Percentiles rank a stretch among this genome's conserved stretches.
Conservation (phyloP, 2,888 invertebrate genomes). For the Merodon equestris region DNA sequence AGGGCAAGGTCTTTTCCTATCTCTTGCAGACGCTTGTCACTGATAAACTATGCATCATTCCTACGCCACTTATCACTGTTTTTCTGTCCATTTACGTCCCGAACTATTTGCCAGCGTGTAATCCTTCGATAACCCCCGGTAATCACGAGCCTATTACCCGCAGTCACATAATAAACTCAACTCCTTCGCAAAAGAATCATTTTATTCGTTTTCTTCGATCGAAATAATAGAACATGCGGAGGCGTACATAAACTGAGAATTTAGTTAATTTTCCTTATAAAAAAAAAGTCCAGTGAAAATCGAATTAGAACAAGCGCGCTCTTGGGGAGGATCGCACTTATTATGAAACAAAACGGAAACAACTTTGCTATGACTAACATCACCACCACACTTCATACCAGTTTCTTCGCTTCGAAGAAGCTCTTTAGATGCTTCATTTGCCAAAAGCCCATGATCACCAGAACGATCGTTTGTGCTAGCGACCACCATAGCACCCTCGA, state of each 20-base stretch:
- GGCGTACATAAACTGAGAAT: slow-evolving; percentile 4
- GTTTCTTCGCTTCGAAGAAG: slow-evolving; percentile 99
- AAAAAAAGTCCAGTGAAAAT: slow-evolving; percentile 10
- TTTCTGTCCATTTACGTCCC: slow-evolving; percentile 5
- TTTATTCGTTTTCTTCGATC: slow-evolving; percentile 47
- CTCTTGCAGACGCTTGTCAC: slow-evolving; percentile 21
- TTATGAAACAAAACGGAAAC: slow-evolving; percentile 23
- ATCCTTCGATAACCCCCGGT: slow-evolving; percentile 25
- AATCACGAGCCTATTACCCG: not conserved
- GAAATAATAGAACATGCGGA: slow-evolving; percentile 33
- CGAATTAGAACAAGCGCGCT: slow-evolving; percentile 1
- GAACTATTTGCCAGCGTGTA: not conserved
- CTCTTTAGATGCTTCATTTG: slow-evolving; percentile 99
- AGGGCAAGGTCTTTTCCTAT: slow-evolving; percentile 41
- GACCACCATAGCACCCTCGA: slow-evolving; percentile 98
- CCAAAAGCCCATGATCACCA: slow-evolving; percentile 97
- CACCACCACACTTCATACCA: slow-evolving; percentile 83
- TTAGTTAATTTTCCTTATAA: slow-evolving; percentile 11
- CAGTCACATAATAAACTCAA: not conserved
- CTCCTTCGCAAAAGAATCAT: slow-evolving; percentile 35
- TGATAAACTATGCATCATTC: not conserved
- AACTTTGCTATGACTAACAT: slow-evolving; percentile 8
- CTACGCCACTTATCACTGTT: slow-evolving; percentile 40
- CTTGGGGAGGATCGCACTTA: slow-evolving; percentile 9
- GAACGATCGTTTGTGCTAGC: slow-evolving; percentile 92